Evolutionary conservation across 2,888 invertebrate species (phyloP).

Genomic region (Mylabris sibirica): DNA sequence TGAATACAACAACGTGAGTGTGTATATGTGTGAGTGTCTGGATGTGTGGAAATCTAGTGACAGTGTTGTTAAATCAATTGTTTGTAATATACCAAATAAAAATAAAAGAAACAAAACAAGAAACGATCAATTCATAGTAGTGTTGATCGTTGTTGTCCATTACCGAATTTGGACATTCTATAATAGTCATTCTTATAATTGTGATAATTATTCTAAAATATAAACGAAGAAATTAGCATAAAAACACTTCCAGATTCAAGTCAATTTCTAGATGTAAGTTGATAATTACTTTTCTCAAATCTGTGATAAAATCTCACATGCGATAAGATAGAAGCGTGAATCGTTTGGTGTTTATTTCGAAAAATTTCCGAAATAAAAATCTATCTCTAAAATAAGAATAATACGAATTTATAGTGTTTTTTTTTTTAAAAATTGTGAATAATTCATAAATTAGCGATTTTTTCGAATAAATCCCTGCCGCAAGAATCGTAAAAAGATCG

Average conservation of each 20-base stretch:
- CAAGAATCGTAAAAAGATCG: background rate
- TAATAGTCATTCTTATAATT: conserved; percentile 33
- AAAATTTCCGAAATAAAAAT: background rate
- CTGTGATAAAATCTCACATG: conserved; percentile 41
- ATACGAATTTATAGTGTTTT: background rate
- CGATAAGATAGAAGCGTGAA: conserved; percentile 31
- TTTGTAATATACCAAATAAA: background rate
- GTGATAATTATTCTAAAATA: conserved; percentile 39
- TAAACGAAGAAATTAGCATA: background rate
- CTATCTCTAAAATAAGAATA: background rate
- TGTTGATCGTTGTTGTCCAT: conserved; percentile 6
- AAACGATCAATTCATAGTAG: conserved; percentile 14
- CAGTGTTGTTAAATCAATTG: background rate
- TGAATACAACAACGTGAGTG: too few species aligned
- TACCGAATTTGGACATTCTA: conserved; percentile 3
- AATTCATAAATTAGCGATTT: background rate
- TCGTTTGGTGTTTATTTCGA: background rate
- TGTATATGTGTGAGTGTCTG: too few species aligned
- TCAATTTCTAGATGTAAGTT: conserved; percentile 31
- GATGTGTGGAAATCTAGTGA: background rate
- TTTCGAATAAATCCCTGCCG: background rate
- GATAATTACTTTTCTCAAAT: conserved; percentile 23
- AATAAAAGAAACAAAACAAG: background rate
- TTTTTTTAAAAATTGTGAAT: background rate
- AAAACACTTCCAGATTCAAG: conserved; percentile 40